Conservation (phyloP, 2,888 invertebrate genomes). For the Barypeithes pellucidus region DNA sequence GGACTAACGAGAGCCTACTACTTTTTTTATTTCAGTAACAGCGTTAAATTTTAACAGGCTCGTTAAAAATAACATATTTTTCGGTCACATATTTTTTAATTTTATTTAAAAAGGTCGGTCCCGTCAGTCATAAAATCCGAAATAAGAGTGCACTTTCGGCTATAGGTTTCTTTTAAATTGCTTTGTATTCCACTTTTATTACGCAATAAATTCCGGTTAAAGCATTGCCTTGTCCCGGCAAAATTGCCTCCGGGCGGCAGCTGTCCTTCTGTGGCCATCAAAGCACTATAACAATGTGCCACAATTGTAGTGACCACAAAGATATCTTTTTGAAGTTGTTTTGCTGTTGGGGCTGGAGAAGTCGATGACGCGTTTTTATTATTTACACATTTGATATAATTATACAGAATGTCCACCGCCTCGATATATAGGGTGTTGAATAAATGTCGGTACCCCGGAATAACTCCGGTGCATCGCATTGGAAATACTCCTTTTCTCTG, state of each 20-base stretch:
- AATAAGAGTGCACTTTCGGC: conserved; percentile 42
- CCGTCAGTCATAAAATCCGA: conserved; percentile 34
- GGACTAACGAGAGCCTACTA: too few species aligned
- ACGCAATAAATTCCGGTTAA: conserved; percentile 49
- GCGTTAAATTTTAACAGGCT: too few species aligned
- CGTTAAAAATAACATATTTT: background rate
- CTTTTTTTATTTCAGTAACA: too few species aligned
- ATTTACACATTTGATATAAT: conserved; percentile 11
- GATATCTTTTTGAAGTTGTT: conserved; percentile 12
- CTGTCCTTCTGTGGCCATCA: conserved; percentile 49
- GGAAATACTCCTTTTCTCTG: too few species aligned
- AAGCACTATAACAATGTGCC: conserved; percentile 35
- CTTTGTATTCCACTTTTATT: conserved; percentile 51
- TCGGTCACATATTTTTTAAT: background rate
- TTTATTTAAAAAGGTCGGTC: conserved; percentile 26
- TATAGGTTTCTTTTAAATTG: conserved; percentile 37
- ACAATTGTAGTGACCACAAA: conserved; percentile 13
- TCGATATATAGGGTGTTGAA: too few species aligned
- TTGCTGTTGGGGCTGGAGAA: background rate
- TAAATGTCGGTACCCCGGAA: too few species aligned
- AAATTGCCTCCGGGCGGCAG: conserved; percentile 41
- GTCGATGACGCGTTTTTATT: background rate
- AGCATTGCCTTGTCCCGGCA: conserved; percentile 40
- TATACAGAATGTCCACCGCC: too few species aligned
- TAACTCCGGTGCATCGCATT: too few species aligned